Evolutionary conservation across 2,113 vertebrate species (phyloP).

Genomic region (Cheirogaleus medius): DNA sequence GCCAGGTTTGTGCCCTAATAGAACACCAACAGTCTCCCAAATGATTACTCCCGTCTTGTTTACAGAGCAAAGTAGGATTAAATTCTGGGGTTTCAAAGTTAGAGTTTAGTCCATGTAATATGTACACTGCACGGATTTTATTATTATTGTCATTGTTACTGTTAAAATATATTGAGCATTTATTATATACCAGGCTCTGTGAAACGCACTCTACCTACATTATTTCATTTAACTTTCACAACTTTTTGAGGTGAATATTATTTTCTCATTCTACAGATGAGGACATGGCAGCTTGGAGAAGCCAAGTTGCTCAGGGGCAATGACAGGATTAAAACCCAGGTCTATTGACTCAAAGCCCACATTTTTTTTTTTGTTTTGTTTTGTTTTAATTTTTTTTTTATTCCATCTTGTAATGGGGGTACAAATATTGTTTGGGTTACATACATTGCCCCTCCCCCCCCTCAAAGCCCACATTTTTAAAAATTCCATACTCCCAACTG

Average conservation of each 20-base stretch:
- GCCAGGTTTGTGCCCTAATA: background rate
- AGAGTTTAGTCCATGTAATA: background rate
- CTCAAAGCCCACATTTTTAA: background rate
- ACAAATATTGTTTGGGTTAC: too few species aligned
- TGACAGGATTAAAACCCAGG: background rate
- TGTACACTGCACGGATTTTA: background rate
- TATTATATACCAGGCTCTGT: background rate
- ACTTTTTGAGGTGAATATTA: background rate
- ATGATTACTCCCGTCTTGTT: background rate
- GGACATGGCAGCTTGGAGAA: background rate
- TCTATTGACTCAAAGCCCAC: background rate
- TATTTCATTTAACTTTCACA: background rate
- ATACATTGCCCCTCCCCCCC: too few species aligned
- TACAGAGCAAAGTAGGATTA: background rate
- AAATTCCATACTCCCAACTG: background rate
- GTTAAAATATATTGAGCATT: background rate
- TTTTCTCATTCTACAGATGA: background rate
- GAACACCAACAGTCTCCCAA: background rate
- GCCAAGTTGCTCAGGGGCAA: background rate
- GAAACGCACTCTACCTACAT: background rate
- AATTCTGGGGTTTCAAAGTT: background rate
- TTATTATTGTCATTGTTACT: background rate
- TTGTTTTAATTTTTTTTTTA: too few species aligned
- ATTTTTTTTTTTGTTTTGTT: too few species aligned
- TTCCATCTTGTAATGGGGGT: too few species aligned